Conservation (phyloP, 2,797 vertebrate genomes). For the Xiphorhynchus erythropygius region DNA sequence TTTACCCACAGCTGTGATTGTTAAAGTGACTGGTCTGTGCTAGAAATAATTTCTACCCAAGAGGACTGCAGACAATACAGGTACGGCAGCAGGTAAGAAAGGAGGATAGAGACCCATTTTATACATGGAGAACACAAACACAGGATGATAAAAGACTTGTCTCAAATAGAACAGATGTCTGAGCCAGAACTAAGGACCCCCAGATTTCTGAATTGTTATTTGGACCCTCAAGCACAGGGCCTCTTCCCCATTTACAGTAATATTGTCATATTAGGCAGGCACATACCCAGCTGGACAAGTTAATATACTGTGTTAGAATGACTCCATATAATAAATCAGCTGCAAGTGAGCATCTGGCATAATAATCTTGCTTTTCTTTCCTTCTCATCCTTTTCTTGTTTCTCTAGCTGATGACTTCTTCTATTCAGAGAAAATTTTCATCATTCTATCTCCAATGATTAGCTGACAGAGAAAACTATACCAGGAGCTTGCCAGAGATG, state of each 20-base stretch:
- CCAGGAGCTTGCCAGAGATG: background rate
- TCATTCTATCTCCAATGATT: slow-evolving; percentile 24
- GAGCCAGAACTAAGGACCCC: background rate
- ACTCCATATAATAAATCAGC: slow-evolving; percentile 10
- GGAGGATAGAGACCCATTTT: background rate
- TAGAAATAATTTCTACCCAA: background rate
- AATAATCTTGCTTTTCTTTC: slow-evolving; percentile 5
- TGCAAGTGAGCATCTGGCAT: slow-evolving; percentile 3
- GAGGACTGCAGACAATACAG: background rate
- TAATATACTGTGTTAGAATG: background rate
- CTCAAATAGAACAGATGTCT: background rate
- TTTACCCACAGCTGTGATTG: background rate
- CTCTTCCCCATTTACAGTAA: background rate
- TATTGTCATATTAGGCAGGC: background rate
- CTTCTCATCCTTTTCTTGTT: slow-evolving; percentile 37
- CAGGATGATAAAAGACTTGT: background rate
- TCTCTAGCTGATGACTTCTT: slow-evolving; percentile 7
- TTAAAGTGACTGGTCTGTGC: background rate
- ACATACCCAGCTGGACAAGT: background rate
- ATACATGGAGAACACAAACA: background rate
- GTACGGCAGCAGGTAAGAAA: background rate
- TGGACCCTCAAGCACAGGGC: background rate
- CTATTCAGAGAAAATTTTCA: slow-evolving; percentile 4
- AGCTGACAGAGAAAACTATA: slow-evolving; percentile 22
- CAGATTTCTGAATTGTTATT: background rate